A percentile compares a stretch with the other conserved stretches of the same genome.
Evolutionary conservation across 2,888 invertebrate species (phyloP).

Genomic region (Plebejus melissa): DNA sequence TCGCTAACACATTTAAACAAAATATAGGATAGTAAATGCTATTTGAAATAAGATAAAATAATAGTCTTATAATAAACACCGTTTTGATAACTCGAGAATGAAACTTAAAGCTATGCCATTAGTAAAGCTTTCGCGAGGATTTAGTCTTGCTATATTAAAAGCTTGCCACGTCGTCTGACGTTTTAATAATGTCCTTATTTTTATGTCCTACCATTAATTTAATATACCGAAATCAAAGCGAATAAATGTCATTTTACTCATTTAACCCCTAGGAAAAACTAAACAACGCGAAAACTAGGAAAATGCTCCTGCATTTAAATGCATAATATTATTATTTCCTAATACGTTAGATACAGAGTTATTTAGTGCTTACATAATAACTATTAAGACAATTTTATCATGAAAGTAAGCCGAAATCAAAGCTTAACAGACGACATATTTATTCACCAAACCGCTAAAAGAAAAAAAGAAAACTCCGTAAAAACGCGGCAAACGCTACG

Average conservation of each 20-base stretch:
- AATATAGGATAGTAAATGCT: no score
- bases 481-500: conserved; percentile 17
- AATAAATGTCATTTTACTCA: neutral
- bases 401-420: conserved; percentile 1
- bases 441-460: conserved; percentile 1
- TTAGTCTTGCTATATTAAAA: neutral
- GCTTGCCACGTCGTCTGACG: neutral
- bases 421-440: neutral
- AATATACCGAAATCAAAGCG: neutral
- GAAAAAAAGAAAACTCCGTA: neutral
- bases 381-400: neutral
- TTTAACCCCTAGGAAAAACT: neutral
- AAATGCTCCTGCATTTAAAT: no score
- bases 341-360: no score
- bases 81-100: neutral
- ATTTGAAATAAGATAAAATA: no score
- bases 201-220: no score
- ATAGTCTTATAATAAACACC: neutral
- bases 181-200: no score
- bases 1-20: no score
- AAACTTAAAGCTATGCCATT: neutral
- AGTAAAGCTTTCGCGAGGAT: neutral
- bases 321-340: no score
- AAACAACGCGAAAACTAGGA: no score
- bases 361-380: neutral